Evolutionary conservation across 1,140 invertebrate genomes (phyloP), one percentile per base, ranked within the genome.

Genomic region (Cydia strobilella): DNA sequence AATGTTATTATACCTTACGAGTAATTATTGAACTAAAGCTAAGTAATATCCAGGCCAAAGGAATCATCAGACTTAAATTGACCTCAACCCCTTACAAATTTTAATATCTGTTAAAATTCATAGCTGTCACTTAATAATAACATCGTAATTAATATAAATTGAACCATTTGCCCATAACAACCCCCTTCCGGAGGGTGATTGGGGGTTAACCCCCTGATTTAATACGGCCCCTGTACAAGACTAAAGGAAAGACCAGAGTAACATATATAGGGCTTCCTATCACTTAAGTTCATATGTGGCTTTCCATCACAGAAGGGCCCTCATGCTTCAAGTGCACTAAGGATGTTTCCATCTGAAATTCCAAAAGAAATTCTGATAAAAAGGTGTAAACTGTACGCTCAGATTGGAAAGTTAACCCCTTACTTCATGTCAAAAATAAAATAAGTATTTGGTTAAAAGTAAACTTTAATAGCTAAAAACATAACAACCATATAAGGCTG

Each of bases 131-230:
- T 69, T 69, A 42, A 69, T 35, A 69, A 69, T 69, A 69, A 69
- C 65, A 69, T 69, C 31, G 65, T 69, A 69, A 69, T 69, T 69
- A 42, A 69, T 69, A 69, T 69, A 69, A 69, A 69, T 69, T 69
- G 35, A 69, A 69, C 31, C 65, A n/a, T 69, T 69, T 69, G 27
- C 31, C 65, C 65, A 69, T 69, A 69, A 69, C 65, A 69, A 69
- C 65, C 27, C 65, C 65, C 65, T 35, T 69, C 27, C 27, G 65
- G 65, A 20, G 65, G 65, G 65, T 15, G 63, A 31, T 66, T n/a
- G 65, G 25, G 65, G 65, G 27, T 69, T 18, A 35, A 18, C 27
- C 65, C 65, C 35, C 65, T 69, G 65, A 69, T 39, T 69, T 42
- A 69, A 42, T 69, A 35, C 65, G 27, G 35, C 54, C n/a, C 20